Evolutionary conservation across 1,140 invertebrate species (phyloP).

Genomic region (Conus ventricosus): DNA sequence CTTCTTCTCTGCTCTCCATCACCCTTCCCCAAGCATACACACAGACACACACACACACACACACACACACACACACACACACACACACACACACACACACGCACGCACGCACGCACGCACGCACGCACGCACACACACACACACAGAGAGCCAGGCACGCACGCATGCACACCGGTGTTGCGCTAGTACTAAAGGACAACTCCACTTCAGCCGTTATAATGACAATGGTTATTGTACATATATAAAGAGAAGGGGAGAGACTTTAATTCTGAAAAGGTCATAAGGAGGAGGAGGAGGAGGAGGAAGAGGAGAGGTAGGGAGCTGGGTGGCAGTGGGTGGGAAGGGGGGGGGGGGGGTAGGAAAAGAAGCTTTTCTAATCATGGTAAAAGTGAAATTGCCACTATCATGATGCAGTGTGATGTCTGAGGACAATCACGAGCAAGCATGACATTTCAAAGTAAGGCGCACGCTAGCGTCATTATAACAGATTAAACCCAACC

Average conservation of each 20-base stretch:
- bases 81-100: background rate
- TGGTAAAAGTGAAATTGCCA: background rate
- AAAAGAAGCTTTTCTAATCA: background rate
- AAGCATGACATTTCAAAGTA: background rate
- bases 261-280: too few species aligned
- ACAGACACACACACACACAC: too few species aligned
- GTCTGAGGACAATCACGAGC: background rate
- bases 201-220: too few species aligned
- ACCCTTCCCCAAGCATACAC: background rate
- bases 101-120: background rate
- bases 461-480: background rate
- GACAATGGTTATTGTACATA: too few species aligned
- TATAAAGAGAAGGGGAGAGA: too few species aligned
- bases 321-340: too few species aligned
- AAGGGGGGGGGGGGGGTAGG: too few species aligned
- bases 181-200: too few species aligned
- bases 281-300: too few species aligned
- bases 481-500: background rate
- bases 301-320: too few species aligned
- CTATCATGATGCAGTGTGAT: background rate
- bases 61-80: conserved; percentile 2
- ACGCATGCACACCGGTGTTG: background rate
- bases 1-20: background rate
- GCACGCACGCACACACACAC: background rate
- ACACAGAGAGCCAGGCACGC: background rate